Conservation (phyloP, 2,888 invertebrate genomes). For the Parthenolecanium corni region DNA sequence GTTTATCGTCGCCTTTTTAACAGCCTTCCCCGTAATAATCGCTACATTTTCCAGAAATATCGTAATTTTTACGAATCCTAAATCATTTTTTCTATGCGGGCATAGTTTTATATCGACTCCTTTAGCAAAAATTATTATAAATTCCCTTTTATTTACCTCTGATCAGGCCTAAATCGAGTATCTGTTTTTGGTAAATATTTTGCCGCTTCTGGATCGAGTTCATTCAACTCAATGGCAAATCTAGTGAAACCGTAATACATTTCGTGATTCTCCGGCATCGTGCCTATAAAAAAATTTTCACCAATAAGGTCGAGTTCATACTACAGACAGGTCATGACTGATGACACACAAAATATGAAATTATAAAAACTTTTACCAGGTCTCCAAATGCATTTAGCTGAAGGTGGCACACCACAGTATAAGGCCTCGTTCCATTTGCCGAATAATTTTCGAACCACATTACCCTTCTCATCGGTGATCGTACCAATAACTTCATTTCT, state of each 20-base stretch:
- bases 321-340: neutral
- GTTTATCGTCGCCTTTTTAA: no score
- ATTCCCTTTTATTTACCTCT: conserved; percentile 41
- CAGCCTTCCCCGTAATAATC: no score
- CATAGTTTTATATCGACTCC: no score
- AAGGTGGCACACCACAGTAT: conserved; percentile 58
- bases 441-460: conserved; percentile 50
- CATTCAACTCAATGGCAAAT: conserved; percentile 75
- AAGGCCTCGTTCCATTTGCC: conserved; percentile 76
- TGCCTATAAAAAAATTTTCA: conserved; percentile 43
- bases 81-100: no score
- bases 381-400: conserved; percentile 64
- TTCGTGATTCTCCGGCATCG: conserved; percentile 68
- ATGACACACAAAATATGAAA: neutral
- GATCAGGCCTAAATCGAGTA: conserved; percentile 66
- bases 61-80: no score
- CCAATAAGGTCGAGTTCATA: neutral
- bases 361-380: conserved; percentile 46
- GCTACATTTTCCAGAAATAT: no score
- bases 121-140: no score
- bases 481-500: conserved; percentile 63
- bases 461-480: conserved; percentile 49
- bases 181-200: conserved; percentile 60
- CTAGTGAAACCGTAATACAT: conserved; percentile 72
- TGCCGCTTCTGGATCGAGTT: conserved; percentile 51